phyloP scores from a whole-genome alignment of 2,888 invertebrate species.

The Caenorhabditis zanzibari region DNA sequence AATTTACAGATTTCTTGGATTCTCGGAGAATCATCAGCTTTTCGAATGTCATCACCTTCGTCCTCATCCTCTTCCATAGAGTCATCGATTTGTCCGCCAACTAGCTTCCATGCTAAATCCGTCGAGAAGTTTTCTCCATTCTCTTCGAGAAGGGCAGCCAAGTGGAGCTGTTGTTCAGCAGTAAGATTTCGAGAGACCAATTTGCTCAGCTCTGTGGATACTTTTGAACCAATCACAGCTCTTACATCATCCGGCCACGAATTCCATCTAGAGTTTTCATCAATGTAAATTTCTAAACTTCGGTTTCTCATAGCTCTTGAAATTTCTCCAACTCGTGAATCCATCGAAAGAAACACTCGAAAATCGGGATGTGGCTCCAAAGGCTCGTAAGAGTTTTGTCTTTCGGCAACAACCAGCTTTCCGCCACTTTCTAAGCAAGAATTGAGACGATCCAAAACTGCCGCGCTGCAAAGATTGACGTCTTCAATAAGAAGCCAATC shows the following conservation, averaged over 20 bases:
- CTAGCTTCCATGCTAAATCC: slow-evolving; percentile 56
- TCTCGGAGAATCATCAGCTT: slow-evolving; percentile 4
- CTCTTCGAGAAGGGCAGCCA: slow-evolving; percentile 64
- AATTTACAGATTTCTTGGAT: slow-evolving; percentile 8
- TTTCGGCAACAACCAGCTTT: slow-evolving; percentile 92
- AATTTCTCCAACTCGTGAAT: slow-evolving; percentile 95
- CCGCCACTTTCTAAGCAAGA: slow-evolving; percentile 95
- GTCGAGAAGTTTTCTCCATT: slow-evolving; percentile 46
- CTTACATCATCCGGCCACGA: slow-evolving; percentile 52
- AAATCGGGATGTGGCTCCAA: slow-evolving; percentile 93
- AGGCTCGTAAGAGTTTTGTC: slow-evolving; percentile 89
- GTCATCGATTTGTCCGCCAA: slow-evolving; percentile 34
- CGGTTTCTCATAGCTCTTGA: slow-evolving; percentile 99
- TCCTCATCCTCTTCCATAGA: slow-evolving; percentile 55
- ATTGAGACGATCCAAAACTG: slow-evolving; percentile 96
- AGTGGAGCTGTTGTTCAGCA: slow-evolving; percentile 63
- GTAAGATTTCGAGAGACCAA: slow-evolving; percentile 24
- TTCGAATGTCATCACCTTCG: slow-evolving; percentile 21
- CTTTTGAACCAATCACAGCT: slow-evolving; percentile 38
- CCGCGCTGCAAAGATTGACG: slow-evolving; percentile 87
- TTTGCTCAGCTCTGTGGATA: slow-evolving; percentile 19
- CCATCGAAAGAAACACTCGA: slow-evolving; percentile 94
- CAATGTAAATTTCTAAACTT: slow-evolving; percentile 92
- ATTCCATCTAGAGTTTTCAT: slow-evolving; percentile 73
- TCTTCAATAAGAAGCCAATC: slow-evolving; percentile 86